These are phyloP conservation scores for Camarhynchus parvulus DNA, from an alignment of 2,113 vertebrate species.

Conservation along the genomic window DNA sequence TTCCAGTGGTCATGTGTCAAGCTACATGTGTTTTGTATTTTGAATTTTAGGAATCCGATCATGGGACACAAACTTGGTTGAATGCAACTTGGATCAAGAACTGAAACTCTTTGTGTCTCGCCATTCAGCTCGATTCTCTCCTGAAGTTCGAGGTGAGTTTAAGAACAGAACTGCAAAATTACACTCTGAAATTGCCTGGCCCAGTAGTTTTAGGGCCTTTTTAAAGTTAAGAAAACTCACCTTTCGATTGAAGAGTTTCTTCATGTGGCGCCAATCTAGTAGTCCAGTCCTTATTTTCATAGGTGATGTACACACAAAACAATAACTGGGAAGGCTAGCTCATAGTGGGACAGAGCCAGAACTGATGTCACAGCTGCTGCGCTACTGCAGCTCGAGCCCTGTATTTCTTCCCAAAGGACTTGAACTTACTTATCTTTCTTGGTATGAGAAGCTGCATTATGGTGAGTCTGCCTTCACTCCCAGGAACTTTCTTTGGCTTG, in stretches of 20 bases:
- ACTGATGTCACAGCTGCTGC: not conserved
- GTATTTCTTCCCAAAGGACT: not conserved
- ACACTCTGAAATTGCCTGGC: not conserved
- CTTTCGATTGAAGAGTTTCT: not conserved
- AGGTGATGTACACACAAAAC: not conserved
- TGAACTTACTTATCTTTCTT: not conserved
- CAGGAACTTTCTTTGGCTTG: not conserved
- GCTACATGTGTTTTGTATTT: not conserved
- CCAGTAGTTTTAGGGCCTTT: not conserved
- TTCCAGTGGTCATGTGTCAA: not conserved
- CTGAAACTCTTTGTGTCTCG: conserved; percentile 97
- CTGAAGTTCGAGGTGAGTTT: conserved; percentile 92
- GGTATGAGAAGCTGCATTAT: not conserved
- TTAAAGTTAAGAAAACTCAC: not conserved
- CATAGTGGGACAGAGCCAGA: not conserved
- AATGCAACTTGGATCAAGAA: conserved; percentile 98
- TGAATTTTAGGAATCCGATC: conserved; percentile 90
- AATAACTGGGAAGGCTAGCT: not conserved
- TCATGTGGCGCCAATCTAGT: not conserved
- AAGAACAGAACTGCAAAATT: not conserved
- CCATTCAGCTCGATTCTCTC: conserved; percentile 95
- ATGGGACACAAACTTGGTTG: conserved; percentile 94
- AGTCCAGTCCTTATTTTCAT: not conserved
- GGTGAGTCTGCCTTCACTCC: not conserved
- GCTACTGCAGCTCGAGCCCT: not conserved